Evolutionary conservation across 2,888 invertebrate genomes (phyloP).

Genomic region (Cordilura impudica): DNA sequence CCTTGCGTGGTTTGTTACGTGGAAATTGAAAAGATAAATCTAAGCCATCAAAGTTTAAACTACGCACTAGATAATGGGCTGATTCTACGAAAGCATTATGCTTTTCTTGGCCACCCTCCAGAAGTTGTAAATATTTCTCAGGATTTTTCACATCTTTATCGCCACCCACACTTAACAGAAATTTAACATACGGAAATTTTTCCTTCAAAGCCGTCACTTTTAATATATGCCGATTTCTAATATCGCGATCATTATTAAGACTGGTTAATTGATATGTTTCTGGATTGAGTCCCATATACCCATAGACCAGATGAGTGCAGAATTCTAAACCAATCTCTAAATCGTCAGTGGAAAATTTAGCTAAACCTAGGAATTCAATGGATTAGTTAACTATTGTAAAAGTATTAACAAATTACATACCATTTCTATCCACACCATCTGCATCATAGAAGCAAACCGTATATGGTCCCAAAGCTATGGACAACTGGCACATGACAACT

Average conservation of each 20-base stretch:
- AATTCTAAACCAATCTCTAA: conserved; percentile 86
- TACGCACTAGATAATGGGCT: conserved; percentile 83
- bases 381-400: neutral
- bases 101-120: conserved; percentile 84
- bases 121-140: conserved; percentile 84
- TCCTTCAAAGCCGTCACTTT: conserved; percentile 84
- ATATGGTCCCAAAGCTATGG: conserved; percentile 46
- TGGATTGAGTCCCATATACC: conserved; percentile 86
- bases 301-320: conserved; percentile 89
- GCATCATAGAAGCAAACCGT: conserved; percentile 60
- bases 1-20: conserved; percentile 86
- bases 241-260: conserved; percentile 84
- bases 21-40: conserved; percentile 93
- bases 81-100: conserved; percentile 86
- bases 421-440: conserved; percentile 27
- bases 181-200: conserved; percentile 84
- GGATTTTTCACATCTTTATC: conserved; percentile 81
- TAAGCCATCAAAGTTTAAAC: conserved; percentile 91
- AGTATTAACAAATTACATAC: conserved; percentile 17
- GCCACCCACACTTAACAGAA: conserved; percentile 88
- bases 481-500: conserved; percentile 19
- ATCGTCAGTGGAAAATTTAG: conserved; percentile 85
- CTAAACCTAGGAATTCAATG: conserved; percentile 81
- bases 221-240: conserved; percentile 84
- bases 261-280: conserved; percentile 84